Evolutionary conservation across 2,888 invertebrate genomes (phyloP).

Genomic region (Cantharis lateralis): DNA sequence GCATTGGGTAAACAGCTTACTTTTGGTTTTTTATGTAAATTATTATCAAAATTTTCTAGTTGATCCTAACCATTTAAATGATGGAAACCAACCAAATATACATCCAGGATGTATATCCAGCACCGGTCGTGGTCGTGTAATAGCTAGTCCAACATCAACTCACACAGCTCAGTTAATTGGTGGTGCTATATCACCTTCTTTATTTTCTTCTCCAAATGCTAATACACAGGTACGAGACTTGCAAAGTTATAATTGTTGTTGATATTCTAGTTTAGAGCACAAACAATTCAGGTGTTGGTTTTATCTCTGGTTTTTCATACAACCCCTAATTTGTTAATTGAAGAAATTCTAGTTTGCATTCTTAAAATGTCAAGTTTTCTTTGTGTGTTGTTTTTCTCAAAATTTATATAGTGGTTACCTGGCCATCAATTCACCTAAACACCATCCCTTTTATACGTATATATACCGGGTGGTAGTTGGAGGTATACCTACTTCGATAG

Average conservation of each 20-base stretch:
- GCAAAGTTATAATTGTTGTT: no score
- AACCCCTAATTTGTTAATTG: no score
- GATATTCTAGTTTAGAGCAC: no score
- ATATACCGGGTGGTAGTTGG: no score
- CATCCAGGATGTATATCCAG: slow-evolving; percentile 68
- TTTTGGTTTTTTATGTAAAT: not conserved
- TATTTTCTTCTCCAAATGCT: slow-evolving; percentile 59
- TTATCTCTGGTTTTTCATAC: no score
- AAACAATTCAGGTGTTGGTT: not conserved
- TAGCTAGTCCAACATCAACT: slow-evolving; percentile 65
- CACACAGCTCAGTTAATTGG: slow-evolving; percentile 68
- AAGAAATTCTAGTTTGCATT: no score
- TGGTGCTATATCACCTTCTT: slow-evolving; percentile 71
- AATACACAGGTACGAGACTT: slow-evolving; percentile 41
- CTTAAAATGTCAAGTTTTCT: no score
- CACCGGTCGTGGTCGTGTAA: slow-evolving; percentile 64
- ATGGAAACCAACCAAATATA: slow-evolving; percentile 63
- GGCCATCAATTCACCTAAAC: no score
- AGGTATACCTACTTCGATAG: no score
- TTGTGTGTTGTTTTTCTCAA: no score
- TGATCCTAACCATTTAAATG: slow-evolving; percentile 31
- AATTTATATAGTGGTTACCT: no score
- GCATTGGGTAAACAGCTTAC: slow-evolving; percentile 44
- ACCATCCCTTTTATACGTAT: no score
- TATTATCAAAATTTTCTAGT: slow-evolving; percentile 10